Base-by-base conservation (phyloP, 2,888 invertebrate genomes). In the Sinelater perroti region DNA sequence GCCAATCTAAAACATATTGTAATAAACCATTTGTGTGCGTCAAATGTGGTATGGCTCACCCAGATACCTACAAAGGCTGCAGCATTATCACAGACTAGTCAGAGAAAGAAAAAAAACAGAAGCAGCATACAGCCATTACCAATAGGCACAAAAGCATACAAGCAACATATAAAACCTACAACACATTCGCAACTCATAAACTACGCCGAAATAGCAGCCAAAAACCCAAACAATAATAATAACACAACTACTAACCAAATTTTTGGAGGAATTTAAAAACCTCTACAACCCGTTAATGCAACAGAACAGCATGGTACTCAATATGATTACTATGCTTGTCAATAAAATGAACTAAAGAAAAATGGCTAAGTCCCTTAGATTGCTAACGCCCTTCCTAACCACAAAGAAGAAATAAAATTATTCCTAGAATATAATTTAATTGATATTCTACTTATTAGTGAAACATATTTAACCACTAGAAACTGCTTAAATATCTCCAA, bases 291-390 rank as follows among this genome's bases (percentile, higher is more conserved):
- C 4, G 13, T 13, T 11, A 33, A 33, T 33, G 33, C 33, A 33
- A 33, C 4, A 33, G 14, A 33, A 33, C 14, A 33, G 11, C 33
- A 13, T 33, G 13, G 33, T 33, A 13, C 33, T 33, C 33, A 33
- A 33, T 13, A 33, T 33, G 33, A 24, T 24, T 11, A 13, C 33
- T 11, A 33, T 33, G 33, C 13, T 33, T 33, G 33, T 33, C 14
- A 33, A 33, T 8, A 33, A 33, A 33, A 33, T 33, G 11, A 33
- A 33, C 14, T 33, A 13, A 33, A 33, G 5, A 30, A 11, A 30
- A 30, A n/a, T n/a, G n/a, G n/a, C n/a, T n/a, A n/a, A n/a, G n/a
- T n/a, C 11, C 3, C 30, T 11, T 6, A n/a, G 30, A 36, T 18
- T 17, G 36, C 36, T 20, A 2, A 17, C 17, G 36, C 18, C 16